phyloP scores from a whole-genome alignment of 2,113 vertebrate species.

The Menidia beryllina region DNA sequence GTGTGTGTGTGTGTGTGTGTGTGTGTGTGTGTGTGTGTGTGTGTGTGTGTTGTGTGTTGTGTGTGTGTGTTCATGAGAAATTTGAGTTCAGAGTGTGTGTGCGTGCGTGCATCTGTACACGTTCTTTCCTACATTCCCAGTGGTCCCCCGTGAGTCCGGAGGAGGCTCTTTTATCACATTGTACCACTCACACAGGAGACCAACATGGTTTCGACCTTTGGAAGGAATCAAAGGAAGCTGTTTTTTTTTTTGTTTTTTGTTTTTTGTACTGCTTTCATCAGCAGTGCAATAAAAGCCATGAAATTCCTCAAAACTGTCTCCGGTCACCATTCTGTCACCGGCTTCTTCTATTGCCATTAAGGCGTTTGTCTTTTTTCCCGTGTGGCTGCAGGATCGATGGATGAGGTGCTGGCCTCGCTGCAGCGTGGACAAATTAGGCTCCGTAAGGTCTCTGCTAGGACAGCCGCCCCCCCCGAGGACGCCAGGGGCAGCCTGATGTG shows the following conservation, averaged over 20 bases:
- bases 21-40: slow-evolving; percentile 20
- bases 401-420: slow-evolving; percentile 92
- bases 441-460: slow-evolving; percentile 47
- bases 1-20: neutral
- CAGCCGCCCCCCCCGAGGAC: slow-evolving; percentile 39
- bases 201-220: neutral
- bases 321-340: neutral
- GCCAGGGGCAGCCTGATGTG: slow-evolving; percentile 85
- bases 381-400: slow-evolving; percentile 88
- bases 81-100: neutral
- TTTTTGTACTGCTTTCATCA: neutral
- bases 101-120: neutral
- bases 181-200: slow-evolving; percentile 20
- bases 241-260: neutral
- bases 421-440: slow-evolving; percentile 83
- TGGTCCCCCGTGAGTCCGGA: slow-evolving; percentile 43
- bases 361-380: neutral
- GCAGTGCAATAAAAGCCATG: neutral
- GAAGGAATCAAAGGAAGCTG: slow-evolving; percentile 18
- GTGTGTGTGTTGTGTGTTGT: neutral
- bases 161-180: slow-evolving; percentile 40
- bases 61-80: slow-evolving; percentile 10
- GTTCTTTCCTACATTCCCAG: slow-evolving; percentile 46
- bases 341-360: neutral
- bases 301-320: too few species aligned